Base-by-base conservation (phyloP, 2,113 vertebrate species). In the Piprites chloris region DNA sequence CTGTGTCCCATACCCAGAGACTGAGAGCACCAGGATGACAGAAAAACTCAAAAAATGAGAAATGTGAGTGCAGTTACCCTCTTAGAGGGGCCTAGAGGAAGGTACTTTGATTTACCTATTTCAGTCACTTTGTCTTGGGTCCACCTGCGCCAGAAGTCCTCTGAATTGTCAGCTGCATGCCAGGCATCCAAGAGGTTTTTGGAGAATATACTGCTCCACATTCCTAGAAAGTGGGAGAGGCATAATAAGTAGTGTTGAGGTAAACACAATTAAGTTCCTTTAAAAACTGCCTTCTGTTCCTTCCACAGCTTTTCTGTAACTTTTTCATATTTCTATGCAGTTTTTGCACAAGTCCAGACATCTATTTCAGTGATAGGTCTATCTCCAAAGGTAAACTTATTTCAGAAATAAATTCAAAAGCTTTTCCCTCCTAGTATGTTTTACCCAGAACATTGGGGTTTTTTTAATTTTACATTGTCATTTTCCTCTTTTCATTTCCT, bases 181-280 rank as follows among this genome's bases (percentile, higher is more conserved):
- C 97, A 98, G 37, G 97, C 97, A 71, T 98, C 97, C 93, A 98
- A 89, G 35, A 98, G 96, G 47, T 97, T 98, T 87, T 97, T 97
- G n/a, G 97, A 98, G 88, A 98, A 97, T 61, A 97, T 94, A 41
- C 97, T 98, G 37, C 97, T 97, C 97, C 97, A 98, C 96, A 98
- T 95, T 79, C 97, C 97, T 98, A 81, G 56, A 35, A 74, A 88
- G 41, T 18, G 2, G 30, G 9, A 88, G 14, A 68, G 26, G 12
- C 73, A 61, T 61, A 89, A 19, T 67, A 61, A 79, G 28, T 10
- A 74, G 12, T 26, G 41, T 23, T 79, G 24, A 55, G 0, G 1
- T 68, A 76, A 92, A 75, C 23, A 82, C 10, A 74, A 55, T 9
- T 15, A 63, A 30, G 3, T 52, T 75, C 5, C 88, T 79, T 41